Evolutionary conservation across 2,113 vertebrate genomes (phyloP), one percentile per base, ranked within the genome.

Genomic region (Alces alces): DNA sequence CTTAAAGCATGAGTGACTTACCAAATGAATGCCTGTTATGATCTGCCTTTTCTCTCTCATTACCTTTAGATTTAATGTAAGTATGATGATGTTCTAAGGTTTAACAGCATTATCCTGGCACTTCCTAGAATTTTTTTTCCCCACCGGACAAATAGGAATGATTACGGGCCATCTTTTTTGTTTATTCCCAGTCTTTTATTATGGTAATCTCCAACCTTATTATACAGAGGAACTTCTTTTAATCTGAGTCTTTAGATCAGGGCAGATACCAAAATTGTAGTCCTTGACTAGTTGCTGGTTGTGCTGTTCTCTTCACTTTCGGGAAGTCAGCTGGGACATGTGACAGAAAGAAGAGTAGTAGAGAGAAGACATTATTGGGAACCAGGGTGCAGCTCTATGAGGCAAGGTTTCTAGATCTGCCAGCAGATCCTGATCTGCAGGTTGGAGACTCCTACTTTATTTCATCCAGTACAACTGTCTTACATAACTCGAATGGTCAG

Each of bases 391-490:
- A 36, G 39, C 9, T 87, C 66, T n/a, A 80, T 23, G 47, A 96
- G 57, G 36, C 57, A 86, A 91, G 27, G 36, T 93, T 97, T 94
- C 96, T 86, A 89, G 96, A 90, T 85, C 30, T 93, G 85, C 96
- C 39, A 60, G 97, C 89, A 88, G 73, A 96, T 97, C 97, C 66
- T 86, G 97, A 88, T 98, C 78, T 94, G 52, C 95, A 95, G 45
- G 96, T 95, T 94, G 57, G 85, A 94, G 85, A 89, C 80, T 52
- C 66, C 86, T 94, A 86, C 39, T 92, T 96, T 57, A 85, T 91
- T 83, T 93, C 55, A 93, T 89, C 43, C 15, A 76, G 36, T 39
- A 30, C 60, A 89, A 10, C 66, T 96, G 86, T 93, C 45, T 96
- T 95, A 21, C 47, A 84, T 58, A 92, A 83, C 82, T 80, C 45